A percentile compares a stretch with the other conserved stretches of the same genome.
phyloP scores from a whole-genome alignment of 1,140 invertebrate genomes.

The Drosophila auraria region DNA sequence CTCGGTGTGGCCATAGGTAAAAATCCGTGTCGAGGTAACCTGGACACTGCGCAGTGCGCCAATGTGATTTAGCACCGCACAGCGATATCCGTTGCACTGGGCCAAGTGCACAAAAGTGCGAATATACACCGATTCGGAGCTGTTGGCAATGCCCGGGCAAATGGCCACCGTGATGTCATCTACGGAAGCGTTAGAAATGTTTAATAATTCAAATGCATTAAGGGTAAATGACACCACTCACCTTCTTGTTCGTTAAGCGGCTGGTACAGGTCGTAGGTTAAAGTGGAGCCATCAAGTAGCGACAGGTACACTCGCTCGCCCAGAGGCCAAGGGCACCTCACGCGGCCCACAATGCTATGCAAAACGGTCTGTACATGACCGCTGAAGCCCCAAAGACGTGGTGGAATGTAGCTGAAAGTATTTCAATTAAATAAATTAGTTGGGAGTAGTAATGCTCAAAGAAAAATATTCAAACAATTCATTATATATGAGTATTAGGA shows the following conservation, averaged over 20 bases:
- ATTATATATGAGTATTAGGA: too few relatives aligned
- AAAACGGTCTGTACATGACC: slow-evolving; percentile 96
- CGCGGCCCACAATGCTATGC: slow-evolving; percentile 94
- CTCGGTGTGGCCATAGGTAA: slow-evolving; percentile 95
- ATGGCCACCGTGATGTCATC: slow-evolving; percentile 95
- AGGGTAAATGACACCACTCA: slow-evolving; percentile 67
- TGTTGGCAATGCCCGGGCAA: slow-evolving; percentile 97
- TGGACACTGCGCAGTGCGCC: slow-evolving; percentile 94
- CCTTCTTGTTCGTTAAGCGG: slow-evolving; percentile 90
- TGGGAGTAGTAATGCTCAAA: background rate
- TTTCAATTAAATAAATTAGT: background rate
- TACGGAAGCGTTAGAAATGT: slow-evolving; percentile 84
- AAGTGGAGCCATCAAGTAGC: slow-evolving; percentile 93
- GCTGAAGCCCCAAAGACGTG: slow-evolving; percentile 96
- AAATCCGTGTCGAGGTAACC: slow-evolving; percentile 94
- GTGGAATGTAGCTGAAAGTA: slow-evolving; percentile 92
- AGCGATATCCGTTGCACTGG: slow-evolving; percentile 94
- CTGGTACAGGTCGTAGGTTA: slow-evolving; percentile 97
- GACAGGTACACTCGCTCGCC: slow-evolving; percentile 91
- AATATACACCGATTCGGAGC: slow-evolving; percentile 96
- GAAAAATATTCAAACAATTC: background rate
- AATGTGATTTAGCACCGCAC: slow-evolving; percentile 97
- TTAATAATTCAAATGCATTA: slow-evolving; percentile 4
- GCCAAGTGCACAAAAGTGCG: slow-evolving; percentile 96
- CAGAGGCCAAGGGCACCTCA: slow-evolving; percentile 93